Conservation (phyloP, 2,113 vertebrate genomes). For the Globicephala melas region DNA sequence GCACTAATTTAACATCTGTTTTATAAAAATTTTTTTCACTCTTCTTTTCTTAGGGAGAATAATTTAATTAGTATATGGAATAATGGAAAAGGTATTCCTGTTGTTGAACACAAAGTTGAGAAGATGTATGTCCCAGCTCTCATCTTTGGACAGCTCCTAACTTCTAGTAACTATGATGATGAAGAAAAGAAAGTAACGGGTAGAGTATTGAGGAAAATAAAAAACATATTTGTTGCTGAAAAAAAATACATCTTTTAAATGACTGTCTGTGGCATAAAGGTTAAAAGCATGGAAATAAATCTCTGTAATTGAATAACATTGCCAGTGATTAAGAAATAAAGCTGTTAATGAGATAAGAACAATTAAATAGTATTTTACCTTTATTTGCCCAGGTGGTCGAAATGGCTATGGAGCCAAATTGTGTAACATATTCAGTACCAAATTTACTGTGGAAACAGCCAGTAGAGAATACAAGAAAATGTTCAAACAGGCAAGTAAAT, state of each 20-base stretch:
- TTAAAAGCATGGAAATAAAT: conserved; percentile 25
- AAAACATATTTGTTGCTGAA: not conserved
- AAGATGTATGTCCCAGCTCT: conserved; percentile 98
- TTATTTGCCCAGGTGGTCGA: conserved; percentile 89
- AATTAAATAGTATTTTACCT: not conserved
- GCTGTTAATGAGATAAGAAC: not conserved
- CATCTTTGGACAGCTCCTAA: conserved; percentile 98
- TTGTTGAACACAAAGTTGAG: conserved; percentile 98
- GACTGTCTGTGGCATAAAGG: not conserved
- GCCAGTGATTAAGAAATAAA: conserved; percentile 27
- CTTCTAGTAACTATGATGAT: conserved; percentile 98
- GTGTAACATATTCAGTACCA: conserved; percentile 98
- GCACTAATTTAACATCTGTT: conserved; percentile 22
- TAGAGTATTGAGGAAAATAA: conserved; percentile 74
- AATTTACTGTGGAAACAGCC: conserved; percentile 98
- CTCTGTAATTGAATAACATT: conserved; percentile 21
- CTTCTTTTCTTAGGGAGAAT: conserved; percentile 88
- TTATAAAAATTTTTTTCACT: conserved; percentile 25
- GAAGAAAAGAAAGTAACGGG: conserved; percentile 98
- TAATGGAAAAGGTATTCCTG: conserved; percentile 97
- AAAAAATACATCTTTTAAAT: conserved; percentile 20
- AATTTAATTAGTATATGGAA: conserved; percentile 97
- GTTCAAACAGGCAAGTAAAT: conserved; percentile 92
- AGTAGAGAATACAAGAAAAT: conserved; percentile 91
- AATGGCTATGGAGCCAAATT: conserved; percentile 99